phyloP scores from a whole-genome alignment of 2,888 invertebrate genomes.

The Drosophila colorata region DNA sequence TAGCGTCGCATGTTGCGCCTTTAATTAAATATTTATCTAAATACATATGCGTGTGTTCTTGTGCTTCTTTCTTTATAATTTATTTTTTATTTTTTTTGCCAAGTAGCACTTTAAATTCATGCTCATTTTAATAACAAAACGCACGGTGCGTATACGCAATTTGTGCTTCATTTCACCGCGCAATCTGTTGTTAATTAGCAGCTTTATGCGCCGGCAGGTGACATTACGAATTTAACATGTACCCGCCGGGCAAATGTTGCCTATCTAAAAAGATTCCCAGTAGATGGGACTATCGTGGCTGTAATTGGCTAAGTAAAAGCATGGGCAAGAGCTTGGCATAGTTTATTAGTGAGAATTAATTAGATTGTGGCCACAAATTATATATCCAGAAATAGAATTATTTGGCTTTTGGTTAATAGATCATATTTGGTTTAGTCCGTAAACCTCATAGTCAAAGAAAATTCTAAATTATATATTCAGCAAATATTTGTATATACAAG shows the following conservation, averaged over 20 bases:
- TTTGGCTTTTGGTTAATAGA: too few relatives aligned
- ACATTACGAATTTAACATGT: slow-evolving; percentile 26
- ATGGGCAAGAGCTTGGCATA: background rate
- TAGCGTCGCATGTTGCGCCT: slow-evolving; percentile 49
- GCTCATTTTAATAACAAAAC: slow-evolving; percentile 59
- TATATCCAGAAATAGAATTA: background rate
- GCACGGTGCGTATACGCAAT: slow-evolving; percentile 62
- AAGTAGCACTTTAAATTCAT: slow-evolving; percentile 71
- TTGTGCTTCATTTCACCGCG: slow-evolving; percentile 16
- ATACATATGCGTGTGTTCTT: slow-evolving; percentile 41
- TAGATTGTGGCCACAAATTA: background rate
- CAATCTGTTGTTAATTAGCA: slow-evolving; percentile 51
- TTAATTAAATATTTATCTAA: slow-evolving; percentile 68
- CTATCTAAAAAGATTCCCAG: slow-evolving; percentile 1
- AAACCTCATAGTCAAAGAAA: background rate
- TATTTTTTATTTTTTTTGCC: background rate
- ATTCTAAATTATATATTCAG: too few relatives aligned
- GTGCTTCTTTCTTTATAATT: background rate
- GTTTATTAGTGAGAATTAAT: background rate
- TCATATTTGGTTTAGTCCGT: too few relatives aligned
- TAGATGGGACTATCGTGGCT: background rate
- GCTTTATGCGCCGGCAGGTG: slow-evolving; percentile 6
- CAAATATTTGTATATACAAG: too few relatives aligned
- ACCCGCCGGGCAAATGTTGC: background rate
- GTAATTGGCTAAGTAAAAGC: background rate